These are phyloP conservation scores for Lypha dubia DNA, from an alignment of 2,888 invertebrate genomes.

Conservation along the genomic window DNA sequence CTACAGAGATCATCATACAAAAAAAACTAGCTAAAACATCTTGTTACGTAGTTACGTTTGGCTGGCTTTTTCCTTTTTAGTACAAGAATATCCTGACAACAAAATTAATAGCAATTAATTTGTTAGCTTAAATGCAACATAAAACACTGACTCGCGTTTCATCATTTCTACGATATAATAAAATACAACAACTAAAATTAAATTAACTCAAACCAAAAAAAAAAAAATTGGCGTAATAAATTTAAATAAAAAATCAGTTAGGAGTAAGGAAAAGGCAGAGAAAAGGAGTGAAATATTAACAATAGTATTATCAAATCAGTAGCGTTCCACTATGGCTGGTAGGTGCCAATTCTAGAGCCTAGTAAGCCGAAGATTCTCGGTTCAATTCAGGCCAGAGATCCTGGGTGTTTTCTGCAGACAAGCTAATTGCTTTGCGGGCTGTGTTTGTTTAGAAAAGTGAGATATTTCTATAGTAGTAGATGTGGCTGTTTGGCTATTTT, in stretches of 20 bases:
- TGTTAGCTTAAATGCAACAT: slow-evolving; percentile 5
- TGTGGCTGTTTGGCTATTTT: too few species aligned
- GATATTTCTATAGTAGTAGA: too few species aligned
- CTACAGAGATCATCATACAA: neutral
- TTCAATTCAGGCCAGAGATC: too few species aligned
- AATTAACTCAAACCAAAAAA: neutral
- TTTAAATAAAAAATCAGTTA: slow-evolving; percentile 16
- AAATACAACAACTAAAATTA: neutral
- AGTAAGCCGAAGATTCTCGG: too few species aligned
- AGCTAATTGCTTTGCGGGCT: too few species aligned
- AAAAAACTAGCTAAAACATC: neutral
- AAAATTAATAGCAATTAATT: slow-evolving; percentile 7
- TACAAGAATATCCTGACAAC: neutral
- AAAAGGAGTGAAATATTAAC: neutral
- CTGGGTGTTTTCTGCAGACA: too few species aligned
- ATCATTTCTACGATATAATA: neutral
- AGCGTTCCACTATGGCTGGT: neutral
- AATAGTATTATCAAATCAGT: neutral
- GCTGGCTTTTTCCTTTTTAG: neutral
- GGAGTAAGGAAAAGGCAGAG: neutral
- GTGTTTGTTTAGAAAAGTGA: too few species aligned
- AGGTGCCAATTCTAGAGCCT: too few species aligned
- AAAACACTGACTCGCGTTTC: neutral
- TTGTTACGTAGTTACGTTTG: too few species aligned
- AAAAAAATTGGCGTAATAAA: neutral